phyloP scores from a whole-genome alignment of 2,888 invertebrate species.

The Odontocerum albicorne region DNA sequence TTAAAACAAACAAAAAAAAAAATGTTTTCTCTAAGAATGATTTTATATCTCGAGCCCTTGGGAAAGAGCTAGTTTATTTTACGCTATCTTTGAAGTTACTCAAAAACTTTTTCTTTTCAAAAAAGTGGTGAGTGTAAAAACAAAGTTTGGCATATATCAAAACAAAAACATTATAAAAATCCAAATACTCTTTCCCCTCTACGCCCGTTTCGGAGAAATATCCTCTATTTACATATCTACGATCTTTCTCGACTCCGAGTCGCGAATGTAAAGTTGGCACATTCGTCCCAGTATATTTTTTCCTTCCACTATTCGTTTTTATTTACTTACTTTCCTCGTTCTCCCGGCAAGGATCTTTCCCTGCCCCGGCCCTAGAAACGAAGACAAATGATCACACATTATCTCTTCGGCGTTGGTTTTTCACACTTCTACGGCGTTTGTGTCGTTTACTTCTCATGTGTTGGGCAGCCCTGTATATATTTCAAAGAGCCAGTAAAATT shows the following conservation, averaged over 20 bases:
- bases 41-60: no score
- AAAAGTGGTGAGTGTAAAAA: no score
- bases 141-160: no score
- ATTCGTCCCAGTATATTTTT: slow-evolving; percentile 1
- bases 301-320: slow-evolving; percentile 11
- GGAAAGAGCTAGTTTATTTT: no score
- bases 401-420: slow-evolving; percentile 37
- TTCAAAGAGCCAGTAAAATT: slow-evolving; percentile 3
- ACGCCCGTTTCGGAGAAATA: slow-evolving; percentile 1
- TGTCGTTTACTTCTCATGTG: slow-evolving; percentile 22
- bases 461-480: slow-evolving; percentile 6
- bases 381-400: slow-evolving; percentile 49
- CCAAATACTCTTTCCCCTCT: neutral
- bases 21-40: no score
- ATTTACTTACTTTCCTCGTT: slow-evolving; percentile 27
- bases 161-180: neutral
- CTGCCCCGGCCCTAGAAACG: slow-evolving; percentile 44
- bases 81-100: no score
- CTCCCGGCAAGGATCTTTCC: slow-evolving; percentile 37
- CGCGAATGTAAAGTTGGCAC: slow-evolving; percentile 7
- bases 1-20: no score
- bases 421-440: slow-evolving; percentile 33
- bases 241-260: slow-evolving; percentile 8
- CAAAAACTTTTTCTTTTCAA: no score
- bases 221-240: neutral